Percentiles rank a stretch among this genome's conserved stretches.
Evolutionary conservation across 2,888 invertebrate species (phyloP).

Genomic region (Lasioglossum calceatum): DNA sequence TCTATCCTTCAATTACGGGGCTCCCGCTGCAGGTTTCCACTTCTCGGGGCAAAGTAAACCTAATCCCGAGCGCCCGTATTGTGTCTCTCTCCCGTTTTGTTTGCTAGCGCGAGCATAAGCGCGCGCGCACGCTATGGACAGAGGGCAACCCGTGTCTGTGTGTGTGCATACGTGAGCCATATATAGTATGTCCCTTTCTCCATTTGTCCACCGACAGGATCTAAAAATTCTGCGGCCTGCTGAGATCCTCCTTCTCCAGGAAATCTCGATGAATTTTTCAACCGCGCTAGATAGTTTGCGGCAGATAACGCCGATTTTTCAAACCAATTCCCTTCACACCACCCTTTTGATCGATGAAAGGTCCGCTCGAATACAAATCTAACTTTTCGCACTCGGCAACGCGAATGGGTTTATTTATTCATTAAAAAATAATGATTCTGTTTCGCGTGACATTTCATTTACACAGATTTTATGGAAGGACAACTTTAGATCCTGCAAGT

Average conservation of each 20-base stretch:
- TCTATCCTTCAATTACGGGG: conserved; percentile 69
- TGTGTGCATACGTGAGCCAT: not conserved
- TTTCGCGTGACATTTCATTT: too few species aligned
- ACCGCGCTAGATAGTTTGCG: conserved; percentile 1
- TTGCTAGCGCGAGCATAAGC: conserved; percentile 37
- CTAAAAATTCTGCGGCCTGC: conserved; percentile 27
- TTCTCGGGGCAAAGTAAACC: conserved; percentile 68
- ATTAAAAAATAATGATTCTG: too few species aligned
- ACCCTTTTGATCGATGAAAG: not conserved
- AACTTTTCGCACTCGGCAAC: not conserved
- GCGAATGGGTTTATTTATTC: too few species aligned
- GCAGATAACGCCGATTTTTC: not conserved
- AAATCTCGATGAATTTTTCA: conserved; percentile 45
- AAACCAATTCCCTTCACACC: too few species aligned
- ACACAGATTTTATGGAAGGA: too few species aligned
- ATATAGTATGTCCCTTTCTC: conserved; percentile 16
- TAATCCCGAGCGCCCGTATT: conserved; percentile 63
- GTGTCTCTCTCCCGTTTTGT: conserved; percentile 55
- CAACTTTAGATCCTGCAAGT: too few species aligned
- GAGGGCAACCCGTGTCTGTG: not conserved
- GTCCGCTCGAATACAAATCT: not conserved
- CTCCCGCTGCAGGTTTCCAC: conserved; percentile 63
- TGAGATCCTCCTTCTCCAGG: conserved; percentile 12
- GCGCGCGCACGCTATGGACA: conserved; percentile 21
- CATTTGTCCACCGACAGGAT: conserved; percentile 30